phyloP scores from a whole-genome alignment of 1,140 invertebrate species.

The Bombus confusus region DNA sequence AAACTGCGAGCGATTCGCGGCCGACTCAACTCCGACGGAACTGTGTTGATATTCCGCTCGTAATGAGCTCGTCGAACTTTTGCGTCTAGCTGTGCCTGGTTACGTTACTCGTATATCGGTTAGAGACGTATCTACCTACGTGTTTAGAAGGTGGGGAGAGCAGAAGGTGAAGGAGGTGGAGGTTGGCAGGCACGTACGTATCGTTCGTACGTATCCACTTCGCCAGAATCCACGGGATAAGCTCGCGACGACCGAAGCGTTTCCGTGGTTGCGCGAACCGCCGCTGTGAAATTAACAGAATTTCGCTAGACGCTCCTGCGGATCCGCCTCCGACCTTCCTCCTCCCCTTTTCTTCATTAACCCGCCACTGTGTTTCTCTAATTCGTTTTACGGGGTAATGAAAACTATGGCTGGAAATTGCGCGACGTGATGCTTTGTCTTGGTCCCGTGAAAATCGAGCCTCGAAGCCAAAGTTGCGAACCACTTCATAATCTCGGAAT shows the following conservation, averaged over 20 bases:
- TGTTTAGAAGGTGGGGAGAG: neutral
- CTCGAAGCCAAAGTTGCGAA: neutral
- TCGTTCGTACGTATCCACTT: neutral
- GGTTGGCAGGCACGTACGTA: neutral
- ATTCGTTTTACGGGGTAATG: conserved; percentile 48
- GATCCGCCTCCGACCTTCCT: conserved; percentile 40
- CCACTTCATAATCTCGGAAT: neutral
- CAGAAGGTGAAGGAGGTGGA: neutral
- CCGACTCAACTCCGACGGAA: neutral
- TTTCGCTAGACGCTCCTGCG: conserved; percentile 48
- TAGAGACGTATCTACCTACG: neutral
- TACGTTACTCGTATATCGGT: neutral
- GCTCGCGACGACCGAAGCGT: conserved; percentile 34
- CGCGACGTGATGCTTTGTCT: conserved; percentile 48
- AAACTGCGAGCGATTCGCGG: conserved; percentile 38
- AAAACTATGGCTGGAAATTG: conserved; percentile 46
- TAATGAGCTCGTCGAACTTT: conserved; percentile 53
- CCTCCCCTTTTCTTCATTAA: conserved; percentile 56
- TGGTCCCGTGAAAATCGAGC: conserved; percentile 25
- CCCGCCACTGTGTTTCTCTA: conserved; percentile 48
- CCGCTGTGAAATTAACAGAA: conserved; percentile 51
- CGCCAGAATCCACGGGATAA: conserved; percentile 15
- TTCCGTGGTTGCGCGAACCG: conserved; percentile 47
- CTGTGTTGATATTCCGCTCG: conserved; percentile 40
- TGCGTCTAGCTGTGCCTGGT: neutral